Evolutionary conservation across 2,797 vertebrate genomes (phyloP).

Genomic region (Myripristis jacobus): DNA sequence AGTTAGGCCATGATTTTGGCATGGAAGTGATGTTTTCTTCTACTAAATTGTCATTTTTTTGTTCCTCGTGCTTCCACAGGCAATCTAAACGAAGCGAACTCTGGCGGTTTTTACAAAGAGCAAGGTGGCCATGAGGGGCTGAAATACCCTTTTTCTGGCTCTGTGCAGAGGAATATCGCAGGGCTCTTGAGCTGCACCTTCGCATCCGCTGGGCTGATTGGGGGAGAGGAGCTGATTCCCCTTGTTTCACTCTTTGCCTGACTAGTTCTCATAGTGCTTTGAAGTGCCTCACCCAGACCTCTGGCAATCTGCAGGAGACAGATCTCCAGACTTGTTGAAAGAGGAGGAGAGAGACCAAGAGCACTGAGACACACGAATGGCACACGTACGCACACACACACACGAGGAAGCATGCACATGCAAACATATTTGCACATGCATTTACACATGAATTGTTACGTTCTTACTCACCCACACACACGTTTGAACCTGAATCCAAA

Average conservation of each 20-base stretch:
- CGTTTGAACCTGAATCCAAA: neutral
- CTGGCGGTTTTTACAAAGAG: slow-evolving; percentile 41
- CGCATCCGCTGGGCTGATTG: slow-evolving; percentile 67
- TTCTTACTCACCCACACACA: neutral
- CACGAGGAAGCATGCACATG: neutral
- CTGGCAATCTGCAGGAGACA: slow-evolving; percentile 64
- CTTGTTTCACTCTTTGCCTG: slow-evolving; percentile 63
- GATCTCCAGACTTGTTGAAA: slow-evolving; percentile 58
- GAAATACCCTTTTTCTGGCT: slow-evolving; percentile 36
- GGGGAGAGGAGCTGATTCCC: slow-evolving; percentile 63
- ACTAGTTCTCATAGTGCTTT: slow-evolving; percentile 68
- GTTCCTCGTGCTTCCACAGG: slow-evolving; percentile 27
- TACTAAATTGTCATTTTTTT: slow-evolving; percentile 39
- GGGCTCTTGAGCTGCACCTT: slow-evolving; percentile 46
- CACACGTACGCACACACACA: neutral
- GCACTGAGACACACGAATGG: neutral
- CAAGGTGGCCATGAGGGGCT: slow-evolving; percentile 31
- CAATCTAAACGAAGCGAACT: slow-evolving; percentile 36
- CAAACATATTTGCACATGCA: neutral
- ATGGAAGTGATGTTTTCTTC: neutral
- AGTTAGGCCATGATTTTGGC: slow-evolving; percentile 18
- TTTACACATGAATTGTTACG: neutral
- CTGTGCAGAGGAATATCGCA: slow-evolving; percentile 35
- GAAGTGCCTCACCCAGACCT: slow-evolving; percentile 70
- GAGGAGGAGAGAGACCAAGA: slow-evolving; percentile 10